A percentile compares a stretch with the other conserved stretches of the same genome.
phyloP scores from a whole-genome alignment of 2,113 vertebrate genomes.

The Lathamus discolor region DNA sequence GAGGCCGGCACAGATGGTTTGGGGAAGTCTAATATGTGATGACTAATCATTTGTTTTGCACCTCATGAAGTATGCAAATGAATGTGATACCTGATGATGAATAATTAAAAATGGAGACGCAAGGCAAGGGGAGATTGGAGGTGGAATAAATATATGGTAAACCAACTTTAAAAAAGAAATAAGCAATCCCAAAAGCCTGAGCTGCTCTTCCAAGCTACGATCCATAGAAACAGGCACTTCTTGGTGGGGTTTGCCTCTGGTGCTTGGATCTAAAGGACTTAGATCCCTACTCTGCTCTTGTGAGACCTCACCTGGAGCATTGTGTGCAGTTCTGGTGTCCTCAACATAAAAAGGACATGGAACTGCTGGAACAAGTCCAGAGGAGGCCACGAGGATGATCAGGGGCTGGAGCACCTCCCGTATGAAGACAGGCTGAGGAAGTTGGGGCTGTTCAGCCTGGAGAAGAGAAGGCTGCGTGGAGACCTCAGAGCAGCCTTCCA shows the following conservation, averaged over 20 bases:
- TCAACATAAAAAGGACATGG: no score
- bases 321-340: no score
- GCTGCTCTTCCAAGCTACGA: not conserved
- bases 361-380: no score
- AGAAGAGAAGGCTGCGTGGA: no score
- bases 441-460: no score
- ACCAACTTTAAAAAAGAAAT: not conserved
- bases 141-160: not conserved
- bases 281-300: no score
- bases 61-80: constrained; percentile 58
- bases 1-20: constrained; percentile 8
- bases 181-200: not conserved
- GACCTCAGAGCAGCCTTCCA: no score
- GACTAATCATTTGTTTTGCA: constrained; percentile 39
- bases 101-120: constrained; percentile 42
- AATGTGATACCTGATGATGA: constrained; percentile 44
- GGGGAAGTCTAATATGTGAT: not conserved
- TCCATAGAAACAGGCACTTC: not conserved
- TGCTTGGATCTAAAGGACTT: not conserved
- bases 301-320: no score
- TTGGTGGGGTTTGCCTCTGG: not conserved
- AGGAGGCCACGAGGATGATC: no score
- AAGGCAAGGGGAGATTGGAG: not conserved
- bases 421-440: no score
- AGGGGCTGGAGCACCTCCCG: no score